Conservation (phyloP, 2,113 vertebrate species). For the Thunnus maccoyii region DNA sequence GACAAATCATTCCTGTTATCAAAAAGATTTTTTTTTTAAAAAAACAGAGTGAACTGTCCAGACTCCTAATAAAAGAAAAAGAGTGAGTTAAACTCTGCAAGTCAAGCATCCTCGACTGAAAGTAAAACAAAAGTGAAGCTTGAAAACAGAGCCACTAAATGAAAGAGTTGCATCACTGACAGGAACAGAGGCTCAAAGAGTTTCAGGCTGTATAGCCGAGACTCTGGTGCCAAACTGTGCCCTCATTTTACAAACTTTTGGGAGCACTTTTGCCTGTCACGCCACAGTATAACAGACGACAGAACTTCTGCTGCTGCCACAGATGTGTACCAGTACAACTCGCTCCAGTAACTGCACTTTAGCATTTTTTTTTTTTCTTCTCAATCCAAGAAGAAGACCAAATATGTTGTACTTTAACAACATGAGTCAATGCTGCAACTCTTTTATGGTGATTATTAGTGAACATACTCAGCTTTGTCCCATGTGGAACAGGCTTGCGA, state of each 20-base stretch:
- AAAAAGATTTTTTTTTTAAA: not conserved
- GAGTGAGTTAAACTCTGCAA: conserved; percentile 63
- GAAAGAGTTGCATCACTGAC: conserved; percentile 83
- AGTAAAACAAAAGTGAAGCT: conserved; percentile 72
- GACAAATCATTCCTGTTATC: conserved; percentile 50
- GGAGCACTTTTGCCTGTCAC: conserved; percentile 52
- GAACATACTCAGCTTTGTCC: conserved; percentile 62
- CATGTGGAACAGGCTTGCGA: conserved; percentile 71
- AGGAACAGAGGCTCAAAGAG: conserved; percentile 61
- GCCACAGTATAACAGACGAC: conserved; percentile 28
- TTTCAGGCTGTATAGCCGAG: conserved; percentile 50
- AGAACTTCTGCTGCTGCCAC: conserved; percentile 43
- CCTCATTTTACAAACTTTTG: conserved; percentile 67
- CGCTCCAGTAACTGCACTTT: conserved; percentile 3
- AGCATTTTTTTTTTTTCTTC: not conserved
- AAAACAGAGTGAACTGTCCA: conserved; percentile 37
- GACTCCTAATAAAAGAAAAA: conserved; percentile 62
- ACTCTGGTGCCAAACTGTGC: conserved; percentile 56
- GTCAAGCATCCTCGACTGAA: conserved; percentile 74
- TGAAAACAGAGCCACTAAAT: conserved; percentile 71
- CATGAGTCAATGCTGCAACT: conserved; percentile 68
- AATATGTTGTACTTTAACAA: not conserved
- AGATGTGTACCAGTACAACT: conserved; percentile 26
- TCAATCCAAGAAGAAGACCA: not conserved
- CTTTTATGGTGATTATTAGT: conserved; percentile 70